These are phyloP conservation scores for Guaruba guarouba DNA, from an alignment of 2,113 vertebrate species.

Conservation along the genomic window DNA sequence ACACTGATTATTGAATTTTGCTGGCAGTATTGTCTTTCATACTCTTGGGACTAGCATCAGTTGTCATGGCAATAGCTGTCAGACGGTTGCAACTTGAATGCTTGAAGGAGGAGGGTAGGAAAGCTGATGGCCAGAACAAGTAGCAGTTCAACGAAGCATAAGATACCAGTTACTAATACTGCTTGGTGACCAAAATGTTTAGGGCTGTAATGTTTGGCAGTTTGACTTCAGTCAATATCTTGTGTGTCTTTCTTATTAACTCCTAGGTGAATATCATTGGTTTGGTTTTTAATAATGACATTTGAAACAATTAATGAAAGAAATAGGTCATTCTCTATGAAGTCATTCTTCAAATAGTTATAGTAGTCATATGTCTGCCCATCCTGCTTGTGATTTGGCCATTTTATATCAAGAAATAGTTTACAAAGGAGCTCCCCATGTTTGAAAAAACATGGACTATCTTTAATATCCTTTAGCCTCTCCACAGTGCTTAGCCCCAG, in stretches of 20 bases:
- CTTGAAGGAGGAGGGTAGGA: neutral
- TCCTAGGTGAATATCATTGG: neutral
- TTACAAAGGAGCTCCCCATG: neutral
- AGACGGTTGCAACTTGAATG: neutral
- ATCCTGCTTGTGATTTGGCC: neutral
- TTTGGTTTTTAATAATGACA: neutral
- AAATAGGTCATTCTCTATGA: neutral
- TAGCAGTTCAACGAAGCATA: neutral
- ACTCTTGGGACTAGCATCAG: neutral
- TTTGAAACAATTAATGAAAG: neutral
- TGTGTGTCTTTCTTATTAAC: neutral
- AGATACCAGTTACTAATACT: neutral
- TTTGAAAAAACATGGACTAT: neutral
- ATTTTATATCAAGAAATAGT: neutral
- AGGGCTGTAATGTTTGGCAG: neutral
- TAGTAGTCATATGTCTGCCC: neutral
- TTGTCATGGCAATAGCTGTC: conserved; percentile 38
- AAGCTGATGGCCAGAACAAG: neutral
- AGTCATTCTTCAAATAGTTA: neutral
- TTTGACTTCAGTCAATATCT: neutral
- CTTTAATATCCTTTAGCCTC: neutral
- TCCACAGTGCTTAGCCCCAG: neutral
- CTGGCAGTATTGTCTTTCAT: neutral
- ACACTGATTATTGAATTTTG: neutral
- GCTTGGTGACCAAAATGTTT: neutral